phyloP scores from a whole-genome alignment of 2,888 invertebrate genomes.

The Encarsia formosa region DNA sequence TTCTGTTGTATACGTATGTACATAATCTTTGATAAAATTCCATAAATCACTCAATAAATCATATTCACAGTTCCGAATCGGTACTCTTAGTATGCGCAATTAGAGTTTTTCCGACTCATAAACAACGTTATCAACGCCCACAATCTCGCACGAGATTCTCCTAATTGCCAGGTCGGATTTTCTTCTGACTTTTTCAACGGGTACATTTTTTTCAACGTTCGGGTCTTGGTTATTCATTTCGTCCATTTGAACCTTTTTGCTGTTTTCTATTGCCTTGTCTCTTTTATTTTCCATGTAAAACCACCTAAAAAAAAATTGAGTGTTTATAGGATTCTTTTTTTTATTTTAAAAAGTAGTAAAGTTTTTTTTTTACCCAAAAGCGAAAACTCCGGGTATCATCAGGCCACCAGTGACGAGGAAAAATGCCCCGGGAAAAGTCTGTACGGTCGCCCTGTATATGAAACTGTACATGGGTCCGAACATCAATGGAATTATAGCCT shows the following conservation, averaged over 20 bases:
- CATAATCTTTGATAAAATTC: too few relatives aligned
- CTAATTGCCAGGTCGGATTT: neutral
- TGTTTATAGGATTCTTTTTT: neutral
- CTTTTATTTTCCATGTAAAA: neutral
- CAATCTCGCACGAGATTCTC: neutral
- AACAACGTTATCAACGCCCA: neutral
- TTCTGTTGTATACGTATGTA: too few relatives aligned
- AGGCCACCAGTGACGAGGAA: conserved; percentile 68
- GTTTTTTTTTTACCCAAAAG: conserved; percentile 55
- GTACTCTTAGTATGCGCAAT: too few relatives aligned
- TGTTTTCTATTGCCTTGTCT: neutral
- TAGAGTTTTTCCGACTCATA: neutral
- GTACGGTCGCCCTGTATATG: conserved; percentile 65
- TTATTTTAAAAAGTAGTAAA: neutral
- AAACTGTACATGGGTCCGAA: conserved; percentile 83
- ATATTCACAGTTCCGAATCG: too few relatives aligned
- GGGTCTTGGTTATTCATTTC: too few relatives aligned
- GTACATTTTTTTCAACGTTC: neutral
- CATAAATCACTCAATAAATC: too few relatives aligned
- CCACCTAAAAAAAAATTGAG: neutral
- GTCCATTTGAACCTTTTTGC: too few relatives aligned
- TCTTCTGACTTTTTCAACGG: neutral
- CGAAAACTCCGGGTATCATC: conserved; percentile 67
- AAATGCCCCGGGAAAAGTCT: conserved; percentile 69
- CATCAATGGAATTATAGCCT: conserved; percentile 79